Evolutionary conservation across 2,888 invertebrate species (phyloP).

Genomic region (Crioceris asparagi): DNA sequence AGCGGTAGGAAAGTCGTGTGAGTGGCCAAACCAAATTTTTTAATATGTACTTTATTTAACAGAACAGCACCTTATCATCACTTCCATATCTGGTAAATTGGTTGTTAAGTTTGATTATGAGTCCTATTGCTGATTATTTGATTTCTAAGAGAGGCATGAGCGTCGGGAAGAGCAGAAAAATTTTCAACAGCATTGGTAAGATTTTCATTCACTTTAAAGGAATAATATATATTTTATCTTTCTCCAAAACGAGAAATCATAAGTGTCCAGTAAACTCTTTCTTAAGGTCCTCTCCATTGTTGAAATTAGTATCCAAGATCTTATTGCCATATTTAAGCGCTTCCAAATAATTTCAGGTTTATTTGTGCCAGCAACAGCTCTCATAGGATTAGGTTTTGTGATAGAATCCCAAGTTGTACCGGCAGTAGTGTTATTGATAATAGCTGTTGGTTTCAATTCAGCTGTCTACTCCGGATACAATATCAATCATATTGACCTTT

Average conservation of each 20-base stretch:
- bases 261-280: no score
- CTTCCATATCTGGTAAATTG: conserved; percentile 65
- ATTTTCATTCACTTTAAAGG: no score
- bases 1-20: no score
- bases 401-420: conserved; percentile 48
- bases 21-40: background rate
- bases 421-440: conserved; percentile 51
- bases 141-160: conserved; percentile 37
- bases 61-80: conserved; percentile 59
- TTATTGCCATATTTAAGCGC: background rate
- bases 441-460: conserved; percentile 67
- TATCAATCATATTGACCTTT: conserved; percentile 70
- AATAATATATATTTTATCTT: no score
- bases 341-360: conserved; percentile 29
- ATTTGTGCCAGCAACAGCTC: conserved; percentile 52
- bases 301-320: background rate
- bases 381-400: conserved; percentile 48
- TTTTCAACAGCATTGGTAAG: conserved; percentile 45
- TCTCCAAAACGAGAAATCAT: no score
- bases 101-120: conserved; percentile 57
- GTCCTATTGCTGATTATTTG: conserved; percentile 52
- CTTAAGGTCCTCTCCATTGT: no score
- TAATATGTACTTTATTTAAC: conserved; percentile 21
- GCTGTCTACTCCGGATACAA: conserved; percentile 64
- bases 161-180: conserved; percentile 40